These are phyloP conservation scores for Cosmia pyralina DNA, from an alignment of 2,888 invertebrate genomes.

Conservation along the genomic window DNA sequence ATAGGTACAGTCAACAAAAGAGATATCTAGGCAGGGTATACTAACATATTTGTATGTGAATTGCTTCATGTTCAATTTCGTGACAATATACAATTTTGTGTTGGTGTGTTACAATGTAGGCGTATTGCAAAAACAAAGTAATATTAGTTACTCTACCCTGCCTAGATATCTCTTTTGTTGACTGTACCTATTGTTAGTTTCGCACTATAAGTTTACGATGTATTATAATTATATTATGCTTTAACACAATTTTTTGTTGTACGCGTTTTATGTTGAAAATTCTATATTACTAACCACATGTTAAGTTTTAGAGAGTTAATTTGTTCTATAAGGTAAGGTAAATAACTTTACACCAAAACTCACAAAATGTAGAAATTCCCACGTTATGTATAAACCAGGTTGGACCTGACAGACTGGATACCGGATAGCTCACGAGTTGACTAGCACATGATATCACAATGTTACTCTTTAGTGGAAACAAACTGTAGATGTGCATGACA, in stretches of 20 bases:
- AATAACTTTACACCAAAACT: constrained; percentile 28
- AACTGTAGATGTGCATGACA: constrained; percentile 88
- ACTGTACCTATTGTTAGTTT: neutral
- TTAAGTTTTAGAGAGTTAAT: neutral
- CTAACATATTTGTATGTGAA: no score
- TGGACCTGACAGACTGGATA: constrained; percentile 72
- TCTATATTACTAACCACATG: neutral
- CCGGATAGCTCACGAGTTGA: constrained; percentile 75
- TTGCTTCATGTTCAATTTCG: no score
- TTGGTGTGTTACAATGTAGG: no score
- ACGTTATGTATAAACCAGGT: constrained; percentile 53
- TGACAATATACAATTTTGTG: no score
- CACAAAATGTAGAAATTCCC: constrained; percentile 45
- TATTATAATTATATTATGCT: no score
- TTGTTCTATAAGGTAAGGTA: neutral
- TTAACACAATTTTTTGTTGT: neutral
- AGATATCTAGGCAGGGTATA: no score
- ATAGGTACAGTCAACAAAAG: no score
- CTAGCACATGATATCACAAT: constrained; percentile 84
- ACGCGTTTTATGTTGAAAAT: neutral
- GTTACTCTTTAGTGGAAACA: constrained; percentile 82
- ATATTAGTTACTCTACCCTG: no score
- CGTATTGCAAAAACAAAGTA: no score
- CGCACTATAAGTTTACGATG: neutral
- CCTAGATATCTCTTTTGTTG: no score